These are phyloP conservation scores for Rhodeus uyekii DNA, from an alignment of 2,797 vertebrate genomes.

Conservation along the genomic window DNA sequence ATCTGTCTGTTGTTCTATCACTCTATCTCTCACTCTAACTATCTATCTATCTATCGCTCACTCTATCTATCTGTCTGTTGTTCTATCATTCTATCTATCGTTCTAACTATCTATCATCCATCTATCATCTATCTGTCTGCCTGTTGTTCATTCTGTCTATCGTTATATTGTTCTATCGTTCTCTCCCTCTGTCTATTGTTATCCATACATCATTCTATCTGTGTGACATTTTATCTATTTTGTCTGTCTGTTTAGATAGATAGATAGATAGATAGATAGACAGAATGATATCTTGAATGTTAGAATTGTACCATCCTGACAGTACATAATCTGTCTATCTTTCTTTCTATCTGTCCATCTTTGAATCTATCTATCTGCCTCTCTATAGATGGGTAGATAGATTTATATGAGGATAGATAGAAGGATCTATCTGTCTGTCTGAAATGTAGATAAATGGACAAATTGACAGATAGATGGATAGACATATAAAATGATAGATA, in stretches of 20 bases:
- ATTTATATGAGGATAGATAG: too few relatives aligned
- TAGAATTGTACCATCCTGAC: too few relatives aligned
- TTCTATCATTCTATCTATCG: background rate
- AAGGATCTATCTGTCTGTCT: background rate
- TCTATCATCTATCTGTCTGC: too few relatives aligned
- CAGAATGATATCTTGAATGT: background rate
- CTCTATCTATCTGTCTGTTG: background rate
- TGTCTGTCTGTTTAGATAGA: background rate
- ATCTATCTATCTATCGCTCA: fast-evolving
- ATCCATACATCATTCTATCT: background rate
- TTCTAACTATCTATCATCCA: background rate
- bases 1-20: background rate
- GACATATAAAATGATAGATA: background rate
- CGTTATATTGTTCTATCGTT: background rate
- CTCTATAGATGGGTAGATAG: background rate
- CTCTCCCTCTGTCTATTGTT: background rate
- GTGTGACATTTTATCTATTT: background rate
- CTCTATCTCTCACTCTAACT: fast-evolving
- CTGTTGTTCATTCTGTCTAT: too few relatives aligned
- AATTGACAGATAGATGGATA: background rate
- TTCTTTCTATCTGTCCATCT: background rate
- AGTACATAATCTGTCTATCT: too few relatives aligned
- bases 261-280: background rate
- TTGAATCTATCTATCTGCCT: background rate
- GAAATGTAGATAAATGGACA: background rate